Conservation (phyloP, 2,113 vertebrate species). For the Paramormyrops kingsleyae region DNA sequence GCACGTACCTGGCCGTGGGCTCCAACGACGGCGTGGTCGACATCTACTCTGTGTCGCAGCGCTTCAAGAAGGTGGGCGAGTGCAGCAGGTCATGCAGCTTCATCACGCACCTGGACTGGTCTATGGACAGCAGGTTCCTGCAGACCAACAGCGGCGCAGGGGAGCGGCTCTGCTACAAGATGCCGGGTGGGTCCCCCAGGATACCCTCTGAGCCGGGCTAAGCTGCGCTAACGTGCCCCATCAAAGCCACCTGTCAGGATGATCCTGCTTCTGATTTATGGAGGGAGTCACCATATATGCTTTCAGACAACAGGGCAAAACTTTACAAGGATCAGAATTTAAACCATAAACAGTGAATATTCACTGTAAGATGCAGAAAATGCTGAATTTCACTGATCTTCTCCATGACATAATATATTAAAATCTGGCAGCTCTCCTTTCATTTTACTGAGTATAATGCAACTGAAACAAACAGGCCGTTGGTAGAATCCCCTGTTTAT, state of each 20-base stretch:
- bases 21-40: constrained; percentile 91
- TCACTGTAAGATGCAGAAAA: neutral
- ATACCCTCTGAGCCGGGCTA: constrained; percentile 65
- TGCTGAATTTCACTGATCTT: neutral
- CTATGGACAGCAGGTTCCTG: constrained; percentile 86
- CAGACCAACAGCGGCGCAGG: constrained; percentile 89
- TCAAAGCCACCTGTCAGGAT: neutral
- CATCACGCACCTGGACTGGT: constrained; percentile 97
- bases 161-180: constrained; percentile 85
- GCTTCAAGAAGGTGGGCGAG: constrained; percentile 94
- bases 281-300: neutral
- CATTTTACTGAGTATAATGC: neutral
- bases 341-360: neutral
- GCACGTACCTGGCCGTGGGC: constrained; percentile 86
- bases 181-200: constrained; percentile 43
- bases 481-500: neutral
- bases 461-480: neutral
- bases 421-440: neutral
- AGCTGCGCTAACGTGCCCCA: constrained; percentile 27
- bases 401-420: neutral
- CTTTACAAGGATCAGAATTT: neutral
- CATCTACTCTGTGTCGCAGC: constrained; percentile 80
- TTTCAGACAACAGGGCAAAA: neutral
- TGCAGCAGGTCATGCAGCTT: constrained; percentile 84
- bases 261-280: neutral